phyloP scores from a whole-genome alignment of 2,113 vertebrate genomes.

The Tonatia bakeri region DNA sequence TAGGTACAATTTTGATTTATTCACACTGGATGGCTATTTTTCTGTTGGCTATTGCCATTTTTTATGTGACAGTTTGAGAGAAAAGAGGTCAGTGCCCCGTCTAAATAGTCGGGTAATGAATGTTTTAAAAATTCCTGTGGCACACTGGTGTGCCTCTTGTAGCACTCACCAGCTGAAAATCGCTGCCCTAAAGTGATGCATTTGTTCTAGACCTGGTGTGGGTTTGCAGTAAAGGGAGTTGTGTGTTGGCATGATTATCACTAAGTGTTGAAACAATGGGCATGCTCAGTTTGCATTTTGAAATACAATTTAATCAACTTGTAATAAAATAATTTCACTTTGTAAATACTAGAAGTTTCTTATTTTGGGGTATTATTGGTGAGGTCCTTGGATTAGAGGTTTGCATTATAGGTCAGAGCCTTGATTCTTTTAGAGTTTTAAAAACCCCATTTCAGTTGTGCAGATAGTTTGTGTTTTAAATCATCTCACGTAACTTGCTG shows the following conservation, averaged over 20 bases:
- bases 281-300: not conserved
- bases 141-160: no score
- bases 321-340: not conserved
- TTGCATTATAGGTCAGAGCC: not conserved
- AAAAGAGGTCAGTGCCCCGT: not conserved
- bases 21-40: not conserved
- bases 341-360: not conserved
- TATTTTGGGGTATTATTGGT: not conserved
- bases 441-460: not conserved
- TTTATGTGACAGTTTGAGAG: not conserved
- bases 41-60: not conserved
- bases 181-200: not conserved
- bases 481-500: not conserved
- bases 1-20: not conserved
- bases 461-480: not conserved
- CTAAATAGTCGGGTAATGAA: not conserved
- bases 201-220: not conserved
- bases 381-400: not conserved
- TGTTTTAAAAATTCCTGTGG: not conserved
- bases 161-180: not conserved
- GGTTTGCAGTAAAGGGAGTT: not conserved
- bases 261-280: not conserved
- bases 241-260: not conserved
- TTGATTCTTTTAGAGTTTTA: not conserved
- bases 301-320: not conserved